Evolutionary conservation across 2,797 vertebrate genomes (phyloP), one percentile per base, ranked within the genome.

Genomic region (Adelosebastes latens): DNA sequence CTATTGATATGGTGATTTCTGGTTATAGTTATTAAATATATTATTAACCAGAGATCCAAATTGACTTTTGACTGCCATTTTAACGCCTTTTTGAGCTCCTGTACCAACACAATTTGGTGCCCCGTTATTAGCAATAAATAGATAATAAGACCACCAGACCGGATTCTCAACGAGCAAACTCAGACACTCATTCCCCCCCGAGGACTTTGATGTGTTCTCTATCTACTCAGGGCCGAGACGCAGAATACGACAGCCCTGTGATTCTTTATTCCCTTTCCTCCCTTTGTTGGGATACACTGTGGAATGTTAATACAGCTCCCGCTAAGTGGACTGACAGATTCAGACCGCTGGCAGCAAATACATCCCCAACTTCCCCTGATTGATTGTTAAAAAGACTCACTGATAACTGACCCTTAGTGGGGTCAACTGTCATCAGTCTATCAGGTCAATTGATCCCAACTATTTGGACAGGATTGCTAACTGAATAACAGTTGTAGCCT

Each of bases 251-350:
- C 73, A 66, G 71, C 60, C 14, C 78, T 77, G 59, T 77, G 72
- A 86, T 82, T 86, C 72, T 63, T 87, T 78, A 90, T 86, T 89
- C 81, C 75, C 79, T 75, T 85, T 83, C 22, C 66, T 79, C 34
- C 58, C 29, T 61, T 78, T 53, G 13, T 39, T 61, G 39, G 52
- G 67, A 75, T 31, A 58, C 69, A 72, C 27, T 29, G 29, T 8
- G 31, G 58, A 85, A 85, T 87, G 83, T 69, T 88, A 87, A 87
- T 82, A 71, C 68, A 72, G 53, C 75, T 87, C 72, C 53, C 52
- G 24, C 36, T 74, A 78, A 75, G 3, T 24, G 63, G 31, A 65
- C 34, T 71, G 82, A 87, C 68, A 74, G 64, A 88, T 88, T 81
- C 81, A 55, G 85, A 81, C 75, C 84, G 77, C 60, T 49, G 78